These are phyloP conservation scores for Gymnothorax reevesii DNA, from an alignment of 2,797 vertebrate species.

Conservation along the genomic window DNA sequence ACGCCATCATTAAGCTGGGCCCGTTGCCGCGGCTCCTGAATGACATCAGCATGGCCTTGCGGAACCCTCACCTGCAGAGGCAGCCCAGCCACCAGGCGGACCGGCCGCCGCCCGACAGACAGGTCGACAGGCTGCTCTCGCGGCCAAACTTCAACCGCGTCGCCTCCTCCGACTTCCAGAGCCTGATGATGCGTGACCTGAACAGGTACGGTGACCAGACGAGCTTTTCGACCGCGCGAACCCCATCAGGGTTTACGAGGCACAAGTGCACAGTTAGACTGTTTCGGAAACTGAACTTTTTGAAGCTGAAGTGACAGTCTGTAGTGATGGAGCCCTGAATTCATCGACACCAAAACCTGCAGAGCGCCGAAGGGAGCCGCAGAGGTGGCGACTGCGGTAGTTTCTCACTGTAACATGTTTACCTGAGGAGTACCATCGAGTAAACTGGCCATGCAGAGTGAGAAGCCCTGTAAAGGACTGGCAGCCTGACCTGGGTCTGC, in stretches of 20 bases:
- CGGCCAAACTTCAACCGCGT: constrained; percentile 71
- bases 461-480: no score
- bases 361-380: no score
- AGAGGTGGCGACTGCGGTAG: no score
- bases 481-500: no score
- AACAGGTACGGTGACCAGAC: constrained; percentile 77
- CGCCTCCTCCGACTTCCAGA: constrained; percentile 91
- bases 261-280: no score
- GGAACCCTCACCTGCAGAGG: constrained; percentile 95
- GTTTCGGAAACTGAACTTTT: no score
- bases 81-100: constrained; percentile 84
- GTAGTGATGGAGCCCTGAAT: no score
- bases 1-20: constrained; percentile 92
- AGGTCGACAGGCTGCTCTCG: constrained; percentile 74
- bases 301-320: no score
- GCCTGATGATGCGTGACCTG: constrained; percentile 92
- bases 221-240: not conserved
- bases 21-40: constrained; percentile 91
- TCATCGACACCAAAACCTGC: no score
- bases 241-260: not conserved
- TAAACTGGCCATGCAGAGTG: no score
- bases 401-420: no score
- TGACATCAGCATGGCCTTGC: constrained; percentile 93
- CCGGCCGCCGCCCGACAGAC: constrained; percentile 59
- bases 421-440: no score